Evolutionary conservation across 2,888 invertebrate species (phyloP).

Genomic region (Drosophila paranaensis): DNA sequence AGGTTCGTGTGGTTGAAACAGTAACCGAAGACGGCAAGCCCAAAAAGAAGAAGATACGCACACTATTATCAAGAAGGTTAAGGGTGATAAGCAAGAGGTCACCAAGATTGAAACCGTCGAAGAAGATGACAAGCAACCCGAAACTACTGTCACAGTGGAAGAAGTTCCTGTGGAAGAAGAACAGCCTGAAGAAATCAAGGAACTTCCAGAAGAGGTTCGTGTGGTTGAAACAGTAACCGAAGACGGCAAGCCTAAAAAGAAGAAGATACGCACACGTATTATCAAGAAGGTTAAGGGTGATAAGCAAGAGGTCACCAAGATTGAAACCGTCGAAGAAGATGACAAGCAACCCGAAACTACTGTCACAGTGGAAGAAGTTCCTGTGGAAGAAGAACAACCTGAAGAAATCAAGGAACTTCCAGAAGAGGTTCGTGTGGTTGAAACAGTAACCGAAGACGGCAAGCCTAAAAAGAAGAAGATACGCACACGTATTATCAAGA

Average conservation of each 20-base stretch:
- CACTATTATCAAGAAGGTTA: slow-evolving; percentile 26
- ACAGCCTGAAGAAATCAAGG: slow-evolving; percentile 13
- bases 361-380: slow-evolving; percentile 28
- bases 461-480: slow-evolving; percentile 34
- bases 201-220: slow-evolving; percentile 27
- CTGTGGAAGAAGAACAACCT: slow-evolving; percentile 18
- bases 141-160: slow-evolving; percentile 24
- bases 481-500: slow-evolving; percentile 27
- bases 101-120: slow-evolving; percentile 31
- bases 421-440: slow-evolving; percentile 25
- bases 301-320: slow-evolving; percentile 37
- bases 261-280: slow-evolving; percentile 35
- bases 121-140: slow-evolving; percentile 24
- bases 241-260: slow-evolving; percentile 25
- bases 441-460: slow-evolving; percentile 20
- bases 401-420: slow-evolving; percentile 28
- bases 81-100: slow-evolving; percentile 28
- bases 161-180: slow-evolving; percentile 14
- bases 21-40: slow-evolving; percentile 20
- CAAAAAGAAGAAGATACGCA: slow-evolving; percentile 28
- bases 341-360: slow-evolving; percentile 32
- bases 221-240: slow-evolving; percentile 15
- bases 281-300: slow-evolving; percentile 37
- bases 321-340: slow-evolving; percentile 37
- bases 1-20: slow-evolving; percentile 21